These are phyloP conservation scores for Spialia ferax DNA, from an alignment of 2,888 invertebrate genomes.

Conservation along the genomic window DNA sequence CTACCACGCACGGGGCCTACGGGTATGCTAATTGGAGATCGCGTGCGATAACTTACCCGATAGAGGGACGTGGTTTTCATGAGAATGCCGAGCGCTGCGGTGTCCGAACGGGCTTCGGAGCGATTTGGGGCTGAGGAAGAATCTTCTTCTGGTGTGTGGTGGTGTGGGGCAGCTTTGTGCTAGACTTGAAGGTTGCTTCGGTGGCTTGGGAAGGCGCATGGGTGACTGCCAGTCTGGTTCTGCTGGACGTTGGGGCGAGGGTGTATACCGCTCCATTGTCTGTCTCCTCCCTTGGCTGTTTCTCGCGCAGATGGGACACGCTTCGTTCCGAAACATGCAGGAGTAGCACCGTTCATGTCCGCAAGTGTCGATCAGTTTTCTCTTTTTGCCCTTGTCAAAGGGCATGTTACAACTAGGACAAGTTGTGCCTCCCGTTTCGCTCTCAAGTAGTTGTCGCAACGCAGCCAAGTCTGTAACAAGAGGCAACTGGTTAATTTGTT, in stretches of 20 bases:
- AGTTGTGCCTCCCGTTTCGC: slow-evolving; percentile 89
- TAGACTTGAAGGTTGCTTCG: slow-evolving; percentile 83
- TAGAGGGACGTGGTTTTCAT: slow-evolving; percentile 89
- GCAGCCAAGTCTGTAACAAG: slow-evolving; percentile 92
- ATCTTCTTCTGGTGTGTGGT: slow-evolving; percentile 91
- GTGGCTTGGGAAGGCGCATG: slow-evolving; percentile 87
- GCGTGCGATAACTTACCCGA: slow-evolving; percentile 87
- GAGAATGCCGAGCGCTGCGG: slow-evolving; percentile 77
- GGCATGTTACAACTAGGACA: slow-evolving; percentile 97
- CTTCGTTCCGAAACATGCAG: slow-evolving; percentile 97
- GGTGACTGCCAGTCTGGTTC: slow-evolving; percentile 82
- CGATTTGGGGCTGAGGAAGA: slow-evolving; percentile 94
- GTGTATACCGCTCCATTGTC: slow-evolving; percentile 78
- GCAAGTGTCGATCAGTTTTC: slow-evolving; percentile 97
- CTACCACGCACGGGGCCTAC: slow-evolving; percentile 57
- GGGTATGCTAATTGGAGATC: slow-evolving; percentile 59
- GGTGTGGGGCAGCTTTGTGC: slow-evolving; percentile 94
- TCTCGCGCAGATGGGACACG: slow-evolving; percentile 93
- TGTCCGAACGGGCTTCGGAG: slow-evolving; percentile 92
- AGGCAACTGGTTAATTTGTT: slow-evolving; percentile 37
- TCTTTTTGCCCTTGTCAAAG: slow-evolving; percentile 98
- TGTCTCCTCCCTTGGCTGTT: slow-evolving; percentile 73
- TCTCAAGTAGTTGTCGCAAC: slow-evolving; percentile 92
- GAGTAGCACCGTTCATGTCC: slow-evolving; percentile 98
- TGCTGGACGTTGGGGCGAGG: slow-evolving; percentile 74